phyloP scores from a whole-genome alignment of 2,113 vertebrate species.

The Pomatostomus ruficeps region DNA sequence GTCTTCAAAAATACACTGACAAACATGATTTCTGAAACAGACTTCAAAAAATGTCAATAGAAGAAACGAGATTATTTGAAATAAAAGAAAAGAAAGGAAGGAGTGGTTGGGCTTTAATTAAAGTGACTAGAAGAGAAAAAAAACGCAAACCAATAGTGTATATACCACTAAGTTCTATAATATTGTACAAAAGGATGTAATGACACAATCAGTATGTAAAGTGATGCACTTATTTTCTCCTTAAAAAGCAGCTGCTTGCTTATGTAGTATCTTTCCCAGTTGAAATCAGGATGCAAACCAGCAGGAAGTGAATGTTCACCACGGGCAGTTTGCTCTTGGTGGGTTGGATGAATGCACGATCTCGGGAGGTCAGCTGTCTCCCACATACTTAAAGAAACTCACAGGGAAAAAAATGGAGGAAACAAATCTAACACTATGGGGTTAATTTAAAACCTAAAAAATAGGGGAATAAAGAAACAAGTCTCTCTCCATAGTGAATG shows the following conservation, averaged over 20 bases:
- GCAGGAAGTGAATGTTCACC: neutral
- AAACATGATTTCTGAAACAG: neutral
- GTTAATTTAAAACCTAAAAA: neutral
- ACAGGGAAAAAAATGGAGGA: neutral
- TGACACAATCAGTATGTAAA: neutral
- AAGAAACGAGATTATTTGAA: neutral
- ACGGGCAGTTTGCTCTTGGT: neutral
- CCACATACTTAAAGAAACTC: neutral
- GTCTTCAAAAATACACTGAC: neutral
- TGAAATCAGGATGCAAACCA: constrained; percentile 6
- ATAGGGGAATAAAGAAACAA: neutral
- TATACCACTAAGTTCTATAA: neutral
- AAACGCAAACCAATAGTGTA: neutral
- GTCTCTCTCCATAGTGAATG: neutral
- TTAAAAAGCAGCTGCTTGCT: constrained; percentile 14
- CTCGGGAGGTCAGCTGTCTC: neutral
- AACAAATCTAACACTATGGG: neutral
- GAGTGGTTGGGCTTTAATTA: neutral
- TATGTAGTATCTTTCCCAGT: neutral
- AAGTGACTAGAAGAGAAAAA: neutral
- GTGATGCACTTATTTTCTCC: neutral
- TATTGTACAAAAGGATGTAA: neutral
- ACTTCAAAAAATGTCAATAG: neutral
- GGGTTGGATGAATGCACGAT: neutral
- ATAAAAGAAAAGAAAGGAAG: neutral